Evolutionary conservation across 2,888 invertebrate species (phyloP), one percentile per base, ranked within the genome.

Genomic region (Lasioglossum morio): DNA sequence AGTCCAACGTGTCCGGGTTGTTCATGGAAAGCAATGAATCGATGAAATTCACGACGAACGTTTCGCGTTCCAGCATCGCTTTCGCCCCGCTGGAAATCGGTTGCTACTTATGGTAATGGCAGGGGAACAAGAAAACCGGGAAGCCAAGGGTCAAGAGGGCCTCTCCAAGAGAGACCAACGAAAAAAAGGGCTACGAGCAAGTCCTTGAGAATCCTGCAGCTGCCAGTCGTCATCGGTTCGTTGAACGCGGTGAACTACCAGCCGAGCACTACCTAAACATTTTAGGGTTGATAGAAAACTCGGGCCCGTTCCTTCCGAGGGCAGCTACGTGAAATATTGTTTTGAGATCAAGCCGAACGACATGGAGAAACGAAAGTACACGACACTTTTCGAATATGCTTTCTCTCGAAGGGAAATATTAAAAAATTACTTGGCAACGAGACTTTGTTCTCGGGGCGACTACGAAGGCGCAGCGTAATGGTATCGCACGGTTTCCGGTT

Each of bases 191-290:
- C 57, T 46, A 79, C 86, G 84, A 69, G 46, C 70, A 72, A 85
- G 89, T 91, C 91, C 89, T 91, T 82, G 90, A 89, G 88, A 88
- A 86, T 90, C 83, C 85, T 87, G 89, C 90, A 91, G 90, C 91
- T 91, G 91, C 85, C 84, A 85, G 83, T 88, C 91, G 87, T 90
- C 89, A 84, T 83, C 72, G 91, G 84, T 78, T 82, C 89, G 78
- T 89, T 87, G 82, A 79, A 77, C 72, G 72, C 46, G 37, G 60
- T 5, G 57, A 69, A 78, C 84, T 40, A 37, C 37, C 69, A 4
- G 4, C 8, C 19, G 14, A 5, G 12, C 16, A 16, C 60, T 27
- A 63, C 60, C n/a, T 43, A 43, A 63, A 19, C 16, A 16, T 30
- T 66, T 19, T 19, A n/a, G 77, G 79, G 86, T 63, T 46, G 76